Conservation (phyloP, 2,888 invertebrate species). For the Calameuta idolon region DNA sequence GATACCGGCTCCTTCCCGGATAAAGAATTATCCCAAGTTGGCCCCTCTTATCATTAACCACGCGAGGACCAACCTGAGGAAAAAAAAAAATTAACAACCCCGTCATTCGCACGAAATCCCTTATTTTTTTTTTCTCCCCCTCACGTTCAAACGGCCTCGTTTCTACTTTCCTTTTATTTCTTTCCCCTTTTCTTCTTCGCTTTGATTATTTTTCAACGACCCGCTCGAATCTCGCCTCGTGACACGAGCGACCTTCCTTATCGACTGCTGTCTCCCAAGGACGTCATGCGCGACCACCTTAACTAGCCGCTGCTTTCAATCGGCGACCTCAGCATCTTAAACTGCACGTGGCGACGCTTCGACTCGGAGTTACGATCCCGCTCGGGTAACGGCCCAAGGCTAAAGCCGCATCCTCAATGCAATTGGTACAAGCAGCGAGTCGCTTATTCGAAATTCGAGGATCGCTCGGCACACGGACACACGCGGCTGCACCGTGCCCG, state of each 20-base stretch:
- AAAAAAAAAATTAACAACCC: neutral
- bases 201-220: neutral
- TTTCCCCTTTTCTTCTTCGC: neutral
- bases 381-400: neutral
- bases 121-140: neutral
- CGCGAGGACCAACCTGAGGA: neutral
- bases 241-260: neutral
- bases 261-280: neutral
- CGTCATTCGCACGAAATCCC: neutral
- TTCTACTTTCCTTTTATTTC: neutral
- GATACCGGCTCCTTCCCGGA: neutral
- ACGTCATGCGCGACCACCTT: neutral
- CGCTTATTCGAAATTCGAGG: neutral
- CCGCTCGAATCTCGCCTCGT: neutral
- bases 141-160: neutral
- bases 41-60: neutral
- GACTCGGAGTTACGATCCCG: neutral
- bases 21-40: neutral
- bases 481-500: neutral
- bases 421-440: neutral
- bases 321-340: neutral
- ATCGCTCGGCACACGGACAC: too few species aligned
- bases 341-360: neutral
- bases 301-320: neutral
- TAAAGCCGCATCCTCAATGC: neutral